Conservation (phyloP, 2,797 vertebrate genomes). For the Danio choprae region DNA sequence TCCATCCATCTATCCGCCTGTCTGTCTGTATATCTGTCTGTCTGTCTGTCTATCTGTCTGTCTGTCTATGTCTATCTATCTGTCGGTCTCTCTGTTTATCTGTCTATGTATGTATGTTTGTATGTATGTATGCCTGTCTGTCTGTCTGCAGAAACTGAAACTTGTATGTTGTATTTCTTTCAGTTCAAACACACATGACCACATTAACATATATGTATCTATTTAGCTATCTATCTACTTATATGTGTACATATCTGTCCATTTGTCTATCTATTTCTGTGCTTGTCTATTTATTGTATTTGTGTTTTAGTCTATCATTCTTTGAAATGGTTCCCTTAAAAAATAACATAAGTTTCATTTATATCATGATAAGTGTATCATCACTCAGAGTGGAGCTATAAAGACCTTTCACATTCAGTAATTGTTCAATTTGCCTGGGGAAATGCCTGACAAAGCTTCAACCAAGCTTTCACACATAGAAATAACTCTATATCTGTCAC, state of each 20-base stretch:
- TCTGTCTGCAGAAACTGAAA: neutral
- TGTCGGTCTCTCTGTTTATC: neutral
- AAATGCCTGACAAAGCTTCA: slow-evolving; percentile 23
- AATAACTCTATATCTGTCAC: neutral
- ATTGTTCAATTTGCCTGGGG: slow-evolving; percentile 4
- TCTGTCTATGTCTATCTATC: neutral
- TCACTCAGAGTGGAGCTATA: neutral
- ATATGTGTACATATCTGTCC: no score
- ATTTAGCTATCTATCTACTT: neutral
- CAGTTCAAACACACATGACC: no score
- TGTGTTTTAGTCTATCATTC: neutral
- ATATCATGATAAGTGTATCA: neutral
- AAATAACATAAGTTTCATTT: neutral
- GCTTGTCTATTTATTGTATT: neutral
- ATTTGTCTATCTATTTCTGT: neutral
- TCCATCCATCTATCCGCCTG: no score
- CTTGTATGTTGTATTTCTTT: no score
- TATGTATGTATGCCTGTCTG: neutral
- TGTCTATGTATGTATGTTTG: no score
- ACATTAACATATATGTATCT: neutral
- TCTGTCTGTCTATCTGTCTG: neutral
- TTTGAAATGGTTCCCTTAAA: neutral
- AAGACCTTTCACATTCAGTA: neutral
- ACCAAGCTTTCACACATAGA: neutral
- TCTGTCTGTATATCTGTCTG: neutral